Base-by-base conservation (phyloP, 1,140 invertebrate genomes). In the Probaryconus sp. region DNA sequence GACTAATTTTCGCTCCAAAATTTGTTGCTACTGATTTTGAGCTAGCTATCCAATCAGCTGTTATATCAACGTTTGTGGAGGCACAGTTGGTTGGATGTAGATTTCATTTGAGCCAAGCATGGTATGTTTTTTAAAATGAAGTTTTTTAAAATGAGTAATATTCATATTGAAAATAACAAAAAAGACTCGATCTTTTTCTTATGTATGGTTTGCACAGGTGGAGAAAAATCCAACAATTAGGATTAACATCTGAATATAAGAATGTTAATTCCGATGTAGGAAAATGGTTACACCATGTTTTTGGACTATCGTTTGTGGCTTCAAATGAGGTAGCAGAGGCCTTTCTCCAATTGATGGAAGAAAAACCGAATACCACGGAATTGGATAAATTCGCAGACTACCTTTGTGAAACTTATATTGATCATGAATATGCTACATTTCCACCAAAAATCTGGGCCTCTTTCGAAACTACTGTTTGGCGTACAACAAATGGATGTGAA, bases 101-200 rank as follows among this genome's bases (percentile, higher is more conserved):
- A 60, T 60, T 60, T 35, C 56, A 61, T 38, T 42, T 61, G 5
- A 14, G 37, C 4, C 51, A 56, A 56, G 10, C 51, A n/a, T 56
- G 51, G 50, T n/a, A n/a, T n/a, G n/a, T n/a, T n/a, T n/a, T n/a
- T n/a, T n/a, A n/a, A n/a, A n/a, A n/a, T n/a, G n/a, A n/a, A n/a
- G n/a, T n/a, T n/a, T n/a, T n/a, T n/a, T n/a, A n/a, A n/a, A n/a
- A n/a, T n/a, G n/a, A n/a, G n/a, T n/a, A n/a, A n/a, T n/a, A n/a
- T n/a, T n/a, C n/a, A n/a, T n/a, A n/a, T n/a, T n/a, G n/a, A n/a
- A n/a, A n/a, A n/a, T n/a, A n/a, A n/a, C n/a, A n/a, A n/a, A n/a
- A n/a, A n/a, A n/a, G n/a, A n/a, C n/a, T n/a, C n/a, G n/a, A n/a
- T n/a, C n/a, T n/a, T n/a, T n/a, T n/a, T n/a, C n/a, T n/a, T n/a